phyloP scores from a whole-genome alignment of 2,113 vertebrate species.

The Empidonax alnorum region DNA sequence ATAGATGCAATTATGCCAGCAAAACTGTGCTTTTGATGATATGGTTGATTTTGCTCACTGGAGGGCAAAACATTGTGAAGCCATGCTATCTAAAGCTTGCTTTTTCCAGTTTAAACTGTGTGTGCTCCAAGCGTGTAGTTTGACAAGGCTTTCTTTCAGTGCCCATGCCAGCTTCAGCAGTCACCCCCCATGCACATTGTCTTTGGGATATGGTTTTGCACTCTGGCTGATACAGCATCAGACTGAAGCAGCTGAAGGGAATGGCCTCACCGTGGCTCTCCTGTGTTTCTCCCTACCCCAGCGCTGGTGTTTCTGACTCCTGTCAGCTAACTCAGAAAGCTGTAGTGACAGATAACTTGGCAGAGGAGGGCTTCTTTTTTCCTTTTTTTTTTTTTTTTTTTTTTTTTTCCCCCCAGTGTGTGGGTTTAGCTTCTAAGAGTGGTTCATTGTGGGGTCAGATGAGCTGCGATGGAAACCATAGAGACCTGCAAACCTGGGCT shows the following conservation, averaged over 20 bases:
- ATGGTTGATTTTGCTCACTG: conserved; percentile 55
- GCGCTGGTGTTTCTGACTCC: neutral
- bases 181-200: neutral
- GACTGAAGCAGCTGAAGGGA: neutral
- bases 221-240: neutral
- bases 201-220: neutral
- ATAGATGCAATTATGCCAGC: conserved; percentile 41
- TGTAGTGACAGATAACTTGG: conserved; percentile 5
- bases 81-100: conserved; percentile 41
- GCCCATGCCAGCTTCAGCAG: conserved; percentile 14
- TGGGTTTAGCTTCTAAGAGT: neutral
- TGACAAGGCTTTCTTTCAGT: conserved; percentile 39
- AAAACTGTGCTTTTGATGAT: conserved; percentile 67
- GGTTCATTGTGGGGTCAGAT: neutral
- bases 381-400: accelerated
- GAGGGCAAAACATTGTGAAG: conserved; percentile 46
- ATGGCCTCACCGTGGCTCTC: neutral
- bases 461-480: accelerated
- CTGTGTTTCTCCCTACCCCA: neutral
- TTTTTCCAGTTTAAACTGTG: conserved; percentile 30
- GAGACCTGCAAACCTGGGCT: neutral
- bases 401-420: neutral
- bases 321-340: neutral
- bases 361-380: neutral
- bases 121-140: conserved; percentile 29